phyloP scores from a whole-genome alignment of 1,140 invertebrate species.

The Eupristina koningsbergeri region DNA sequence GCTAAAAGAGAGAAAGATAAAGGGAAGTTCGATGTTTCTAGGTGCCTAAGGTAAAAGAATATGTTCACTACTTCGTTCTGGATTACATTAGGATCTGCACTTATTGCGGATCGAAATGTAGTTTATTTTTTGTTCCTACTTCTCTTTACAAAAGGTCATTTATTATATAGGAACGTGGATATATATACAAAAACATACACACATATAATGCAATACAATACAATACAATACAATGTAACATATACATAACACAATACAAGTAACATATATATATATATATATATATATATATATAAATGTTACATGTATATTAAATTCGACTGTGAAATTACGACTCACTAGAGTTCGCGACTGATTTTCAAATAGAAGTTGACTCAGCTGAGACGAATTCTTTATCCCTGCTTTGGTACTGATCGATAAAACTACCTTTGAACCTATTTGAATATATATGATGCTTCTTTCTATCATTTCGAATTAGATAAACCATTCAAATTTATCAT shows the following conservation, averaged over 20 bases:
- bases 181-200: too few species aligned
- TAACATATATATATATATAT: too few species aligned
- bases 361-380: conserved; percentile 25
- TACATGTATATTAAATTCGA: not conserved
- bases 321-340: conserved; percentile 2
- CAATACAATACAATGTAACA: too few species aligned
- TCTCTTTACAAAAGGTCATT: conserved; percentile 8
- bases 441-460: not conserved
- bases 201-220: too few species aligned
- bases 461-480: not conserved
- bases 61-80: not conserved
- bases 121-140: conserved; percentile 12
- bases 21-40: not conserved
- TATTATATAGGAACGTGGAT: not conserved
- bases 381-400: not conserved
- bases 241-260: too few species aligned
- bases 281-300: not conserved
- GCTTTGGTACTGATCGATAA: not conserved
- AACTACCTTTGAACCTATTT: not conserved
- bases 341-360: not conserved
- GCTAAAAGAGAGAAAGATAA: not conserved
- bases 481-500: not conserved
- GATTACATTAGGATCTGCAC: conserved; percentile 26
- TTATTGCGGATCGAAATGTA: conserved; percentile 36
- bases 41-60: conserved; percentile 18